phyloP scores from a whole-genome alignment of 2,113 vertebrate genomes.

The Donacobius atricapilla region DNA sequence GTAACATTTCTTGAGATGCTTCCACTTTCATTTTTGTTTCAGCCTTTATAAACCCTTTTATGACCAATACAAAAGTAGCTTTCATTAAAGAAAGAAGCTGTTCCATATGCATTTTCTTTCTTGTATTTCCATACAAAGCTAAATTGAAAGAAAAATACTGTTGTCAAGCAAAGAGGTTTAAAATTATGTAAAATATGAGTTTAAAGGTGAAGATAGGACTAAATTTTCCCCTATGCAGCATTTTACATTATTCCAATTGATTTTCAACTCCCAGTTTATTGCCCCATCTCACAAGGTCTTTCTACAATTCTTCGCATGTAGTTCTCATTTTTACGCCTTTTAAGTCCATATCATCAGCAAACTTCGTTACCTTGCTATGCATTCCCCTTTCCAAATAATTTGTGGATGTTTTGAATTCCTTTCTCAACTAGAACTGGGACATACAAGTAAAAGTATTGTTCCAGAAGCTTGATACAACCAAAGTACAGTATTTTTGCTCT shows the following conservation, averaged over 20 bases:
- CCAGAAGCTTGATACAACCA: not conserved
- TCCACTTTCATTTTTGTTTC: not conserved
- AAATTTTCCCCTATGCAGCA: not conserved
- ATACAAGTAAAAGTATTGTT: not conserved
- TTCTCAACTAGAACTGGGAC: not conserved
- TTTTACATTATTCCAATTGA: not conserved
- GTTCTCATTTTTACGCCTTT: not conserved
- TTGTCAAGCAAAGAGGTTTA: not conserved
- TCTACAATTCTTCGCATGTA: not conserved
- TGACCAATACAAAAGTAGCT: not conserved
- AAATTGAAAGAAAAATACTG: not conserved
- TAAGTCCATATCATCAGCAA: not conserved
- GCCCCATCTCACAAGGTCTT: not conserved
- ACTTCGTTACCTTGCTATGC: not conserved
- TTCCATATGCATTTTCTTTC: not conserved
- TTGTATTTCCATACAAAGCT: not conserved
- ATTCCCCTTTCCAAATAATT: not conserved
- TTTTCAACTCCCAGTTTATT: not conserved
- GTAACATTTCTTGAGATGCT: not conserved
- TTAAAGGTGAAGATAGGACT: not conserved
- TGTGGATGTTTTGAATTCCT: not conserved
- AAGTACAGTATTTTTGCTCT: not conserved
- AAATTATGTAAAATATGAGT: not conserved
- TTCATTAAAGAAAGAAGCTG: not conserved
- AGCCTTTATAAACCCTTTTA: not conserved